These are phyloP conservation scores for Meriones unguiculatus DNA, from an alignment of 2,113 vertebrate species.

Conservation along the genomic window DNA sequence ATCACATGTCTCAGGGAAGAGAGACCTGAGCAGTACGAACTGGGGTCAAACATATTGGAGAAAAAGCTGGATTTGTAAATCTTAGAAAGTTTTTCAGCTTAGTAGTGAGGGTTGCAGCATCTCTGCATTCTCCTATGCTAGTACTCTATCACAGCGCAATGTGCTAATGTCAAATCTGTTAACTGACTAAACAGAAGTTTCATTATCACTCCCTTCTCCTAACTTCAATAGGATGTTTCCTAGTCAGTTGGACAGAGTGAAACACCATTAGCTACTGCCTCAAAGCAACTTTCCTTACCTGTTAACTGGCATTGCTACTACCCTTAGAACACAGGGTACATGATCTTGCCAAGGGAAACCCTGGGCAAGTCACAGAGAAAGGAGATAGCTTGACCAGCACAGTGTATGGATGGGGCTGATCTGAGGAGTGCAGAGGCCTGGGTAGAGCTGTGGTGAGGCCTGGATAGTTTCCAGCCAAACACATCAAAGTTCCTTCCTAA, in stretches of 20 bases:
- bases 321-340: not conserved
- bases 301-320: not conserved
- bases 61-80: not conserved
- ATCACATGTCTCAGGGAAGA: not conserved
- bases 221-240: not conserved
- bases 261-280: not conserved
- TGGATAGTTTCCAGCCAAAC: not conserved
- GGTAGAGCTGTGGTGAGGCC: not conserved
- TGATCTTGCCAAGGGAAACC: not conserved
- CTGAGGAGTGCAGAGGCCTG: not conserved
- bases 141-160: not conserved
- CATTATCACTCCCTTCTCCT: not conserved
- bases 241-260: too few species aligned
- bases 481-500: not conserved
- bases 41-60: not conserved
- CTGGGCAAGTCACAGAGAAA: not conserved
- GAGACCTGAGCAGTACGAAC: not conserved
- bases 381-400: not conserved
- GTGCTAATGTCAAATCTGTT: not conserved
- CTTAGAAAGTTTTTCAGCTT: not conserved
- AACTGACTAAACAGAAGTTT: not conserved
- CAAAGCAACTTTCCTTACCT: not conserved
- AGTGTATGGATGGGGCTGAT: not conserved
- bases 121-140: not conserved
- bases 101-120: not conserved